Conservation (phyloP, 35 echinoderm and acorn worm species). For the Apostichopus japonicus region DNA sequence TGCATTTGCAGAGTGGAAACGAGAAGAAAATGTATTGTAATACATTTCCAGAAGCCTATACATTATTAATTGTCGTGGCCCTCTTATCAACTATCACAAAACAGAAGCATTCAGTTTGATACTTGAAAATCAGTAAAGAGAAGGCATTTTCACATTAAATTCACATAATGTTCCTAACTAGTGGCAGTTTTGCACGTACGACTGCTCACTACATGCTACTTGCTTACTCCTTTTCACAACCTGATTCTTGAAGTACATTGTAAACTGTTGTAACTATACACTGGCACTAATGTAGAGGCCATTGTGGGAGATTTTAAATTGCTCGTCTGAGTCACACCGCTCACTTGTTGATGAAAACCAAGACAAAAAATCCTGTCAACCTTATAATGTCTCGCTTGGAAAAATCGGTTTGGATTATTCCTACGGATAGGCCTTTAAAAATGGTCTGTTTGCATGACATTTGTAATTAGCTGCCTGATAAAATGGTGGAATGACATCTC, state of each 20-base stretch:
- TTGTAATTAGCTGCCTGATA: neutral
- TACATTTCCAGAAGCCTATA: neutral
- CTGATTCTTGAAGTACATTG: too few species aligned
- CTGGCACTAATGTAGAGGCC: constrained; percentile 6
- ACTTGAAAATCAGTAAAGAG: too few species aligned
- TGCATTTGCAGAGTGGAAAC: neutral
- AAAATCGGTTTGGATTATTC: neutral
- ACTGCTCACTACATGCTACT: too few species aligned
- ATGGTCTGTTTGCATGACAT: neutral
- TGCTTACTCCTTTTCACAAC: too few species aligned
- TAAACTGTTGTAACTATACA: neutral
- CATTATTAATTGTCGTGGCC: too few species aligned
- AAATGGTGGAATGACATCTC: neutral
- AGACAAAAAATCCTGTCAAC: constrained; percentile 17
- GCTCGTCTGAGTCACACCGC: constrained; percentile 18
- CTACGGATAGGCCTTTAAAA: neutral
- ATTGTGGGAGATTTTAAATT: neutral
- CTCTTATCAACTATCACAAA: too few species aligned
- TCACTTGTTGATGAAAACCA: constrained; percentile 23
- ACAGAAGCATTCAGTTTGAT: too few species aligned
- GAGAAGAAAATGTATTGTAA: neutral
- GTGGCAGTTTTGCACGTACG: neutral
- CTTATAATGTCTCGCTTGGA: constrained; percentile 1
- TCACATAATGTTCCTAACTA: neutral
- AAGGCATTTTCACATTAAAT: too few species aligned